Conservation (phyloP, 2,797 vertebrate genomes). For the Neosilurus mollespiculum region DNA sequence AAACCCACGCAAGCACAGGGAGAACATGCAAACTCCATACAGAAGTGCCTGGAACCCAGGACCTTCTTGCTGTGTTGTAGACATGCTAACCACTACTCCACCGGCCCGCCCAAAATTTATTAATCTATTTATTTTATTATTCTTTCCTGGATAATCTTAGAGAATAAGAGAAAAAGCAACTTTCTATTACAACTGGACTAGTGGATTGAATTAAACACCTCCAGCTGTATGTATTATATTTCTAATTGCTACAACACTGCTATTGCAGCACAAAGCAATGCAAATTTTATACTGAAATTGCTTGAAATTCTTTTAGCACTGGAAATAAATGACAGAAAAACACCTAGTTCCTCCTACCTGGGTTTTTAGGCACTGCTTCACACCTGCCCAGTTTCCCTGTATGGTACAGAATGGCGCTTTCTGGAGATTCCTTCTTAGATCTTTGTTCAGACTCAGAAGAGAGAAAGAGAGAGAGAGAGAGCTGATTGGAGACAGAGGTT, state of each 20-base stretch:
- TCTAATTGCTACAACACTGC: neutral
- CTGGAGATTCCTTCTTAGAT: neutral
- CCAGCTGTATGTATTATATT: neutral
- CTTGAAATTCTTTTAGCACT: neutral
- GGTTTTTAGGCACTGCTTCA: neutral
- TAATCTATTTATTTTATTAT: neutral
- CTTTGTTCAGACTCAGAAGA: neutral
- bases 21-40: no score
- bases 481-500: constrained; percentile 48
- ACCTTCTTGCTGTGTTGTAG: no score
- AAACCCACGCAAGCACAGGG: no score
- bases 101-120: no score
- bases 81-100: no score
- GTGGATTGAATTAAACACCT: neutral
- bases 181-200: neutral
- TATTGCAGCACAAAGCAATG: neutral
- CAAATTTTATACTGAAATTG: neutral
- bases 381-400: neutral
- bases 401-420: constrained; percentile 2
- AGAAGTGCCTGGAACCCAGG: no score
- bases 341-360: constrained; percentile 21
- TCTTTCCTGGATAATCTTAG: neutral
- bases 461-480: neutral
- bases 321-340: neutral
- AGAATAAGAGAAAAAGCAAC: neutral